Base-by-base conservation (phyloP, 1,140 invertebrate species). In the Yoshiicerus persimilis region DNA sequence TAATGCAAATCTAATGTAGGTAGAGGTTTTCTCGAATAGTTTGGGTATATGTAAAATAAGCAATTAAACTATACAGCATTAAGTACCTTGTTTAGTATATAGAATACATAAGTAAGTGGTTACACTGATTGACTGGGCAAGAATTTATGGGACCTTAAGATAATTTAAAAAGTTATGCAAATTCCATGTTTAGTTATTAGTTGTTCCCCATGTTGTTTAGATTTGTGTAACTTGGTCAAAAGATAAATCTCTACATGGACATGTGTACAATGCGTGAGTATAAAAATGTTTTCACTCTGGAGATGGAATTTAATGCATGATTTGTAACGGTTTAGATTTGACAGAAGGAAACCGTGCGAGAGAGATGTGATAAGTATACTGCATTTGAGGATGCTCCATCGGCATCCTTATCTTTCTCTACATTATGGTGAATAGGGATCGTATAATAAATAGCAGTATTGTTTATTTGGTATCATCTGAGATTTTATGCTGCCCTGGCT, bases 261-360 rank as follows among this genome's bases (percentile, higher is more conserved):
- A 32, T 38, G 32, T 23, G 32, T 32, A 36, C 32, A 80, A 80
- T 80, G 75, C 34, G 75, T 80, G 75, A 34, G 75, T 80, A n/a
- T 80, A 36, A 80, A 80, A 38, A 80, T 80, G 75, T 80, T 80
- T 80, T 80, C 75, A 80, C 75, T 80, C 75, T 80, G 75, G 75
- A 80, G 38, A 80, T 80, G 75, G 75, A 80, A 80, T 36, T 80
- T 80, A 80, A 80, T 80, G 75, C 75, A 34, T 38, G 32, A 80
- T 80, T 80, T 36, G 75, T 80, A 80, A 80, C 75, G 75, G 75
- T 80, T 56, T 56, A 34, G 75, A 80, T 80, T 70, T 80, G 75
- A 80, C 75, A 80, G 32, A 80, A 80, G 32, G 75, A 34, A 80
- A 23, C 32, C 32, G 75, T 80, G 32, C 75, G 34, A 80, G 34